Conservation (phyloP, 53 echinoderm and acorn worm species). For the Actinopyga echinites region DNA sequence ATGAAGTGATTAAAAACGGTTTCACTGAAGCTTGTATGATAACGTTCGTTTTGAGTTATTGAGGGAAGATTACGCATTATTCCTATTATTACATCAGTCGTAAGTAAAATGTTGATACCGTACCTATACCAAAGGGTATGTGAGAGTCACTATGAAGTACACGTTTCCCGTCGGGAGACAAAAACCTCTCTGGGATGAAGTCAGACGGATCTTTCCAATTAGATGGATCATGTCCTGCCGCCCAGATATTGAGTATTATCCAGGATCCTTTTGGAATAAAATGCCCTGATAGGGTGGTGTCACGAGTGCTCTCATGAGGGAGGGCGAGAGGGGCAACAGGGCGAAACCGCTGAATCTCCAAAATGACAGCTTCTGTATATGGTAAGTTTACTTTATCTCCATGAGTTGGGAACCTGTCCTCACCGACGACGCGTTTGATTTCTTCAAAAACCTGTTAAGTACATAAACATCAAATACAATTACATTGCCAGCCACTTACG, state of each 20-base stretch:
- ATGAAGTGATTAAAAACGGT: no score
- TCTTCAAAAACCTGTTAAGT: constrained; percentile 44
- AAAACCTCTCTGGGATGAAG: constrained; percentile 65
- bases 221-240: constrained; percentile 46
- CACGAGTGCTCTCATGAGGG: constrained; percentile 2
- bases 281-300: constrained; percentile 39
- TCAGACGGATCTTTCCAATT: constrained; percentile 64
- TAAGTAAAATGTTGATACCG: not conserved
- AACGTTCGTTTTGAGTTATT: no score
- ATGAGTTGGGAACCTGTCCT: constrained; percentile 45
- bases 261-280: constrained; percentile 45
- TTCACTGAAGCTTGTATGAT: no score
- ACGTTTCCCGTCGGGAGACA: constrained; percentile 33
- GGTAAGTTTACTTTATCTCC: constrained; percentile 56
- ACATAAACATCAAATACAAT: not conserved
- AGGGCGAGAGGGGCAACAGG: constrained; percentile 51
- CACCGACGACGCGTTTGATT: constrained; percentile 55
- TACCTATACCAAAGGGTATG: constrained; percentile 67
- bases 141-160: constrained; percentile 50
- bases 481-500: no score
- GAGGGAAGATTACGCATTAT: no score
- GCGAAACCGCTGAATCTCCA: constrained; percentile 56
- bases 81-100: not conserved
- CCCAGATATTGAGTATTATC: constrained; percentile 55
- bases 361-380: constrained; percentile 57